phyloP scores from a whole-genome alignment of 2,888 invertebrate genomes.

The Sinohyriopsis cumingii region DNA sequence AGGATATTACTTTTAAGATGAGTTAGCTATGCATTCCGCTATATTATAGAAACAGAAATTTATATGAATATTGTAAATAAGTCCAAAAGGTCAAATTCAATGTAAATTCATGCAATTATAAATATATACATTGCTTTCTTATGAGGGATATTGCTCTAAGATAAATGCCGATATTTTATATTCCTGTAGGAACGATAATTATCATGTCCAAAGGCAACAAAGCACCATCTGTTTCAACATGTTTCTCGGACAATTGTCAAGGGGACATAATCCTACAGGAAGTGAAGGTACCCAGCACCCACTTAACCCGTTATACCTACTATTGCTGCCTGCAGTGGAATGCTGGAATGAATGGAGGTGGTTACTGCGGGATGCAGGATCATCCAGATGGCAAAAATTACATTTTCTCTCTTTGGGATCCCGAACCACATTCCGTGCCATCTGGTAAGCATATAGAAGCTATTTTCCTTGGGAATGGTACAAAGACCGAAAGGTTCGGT shows the following conservation, averaged over 20 bases:
- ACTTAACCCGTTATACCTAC: constrained; percentile 25
- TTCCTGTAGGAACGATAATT: no score
- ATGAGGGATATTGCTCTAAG: no score
- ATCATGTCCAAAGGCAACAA: constrained; percentile 14
- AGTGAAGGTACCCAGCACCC: constrained; percentile 24
- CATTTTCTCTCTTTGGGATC: constrained; percentile 30
- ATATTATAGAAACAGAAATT: no score
- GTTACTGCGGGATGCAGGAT: constrained; percentile 32
- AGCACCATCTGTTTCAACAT: constrained; percentile 28
- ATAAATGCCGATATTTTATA: no score
- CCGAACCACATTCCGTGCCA: constrained; percentile 2
- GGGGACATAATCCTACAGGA: constrained; percentile 34
- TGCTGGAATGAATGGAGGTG: constrained; percentile 20
- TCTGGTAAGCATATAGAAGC: constrained; percentile 10
- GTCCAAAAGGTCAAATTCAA: no score
- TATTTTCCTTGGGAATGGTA: constrained; percentile 16
- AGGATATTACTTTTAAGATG: no score
- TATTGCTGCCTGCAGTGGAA: constrained; percentile 28
- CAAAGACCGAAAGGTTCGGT: constrained; percentile 22
- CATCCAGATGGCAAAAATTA: constrained; percentile 24
- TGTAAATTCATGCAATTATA: no score
- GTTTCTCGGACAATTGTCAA: constrained; percentile 12
- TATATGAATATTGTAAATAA: no score
- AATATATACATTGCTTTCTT: no score
- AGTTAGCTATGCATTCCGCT: no score